phyloP scores from a whole-genome alignment of 30 jellyfish, hydroid and myxozoan genomes.

The Hydra vulgaris region DNA sequence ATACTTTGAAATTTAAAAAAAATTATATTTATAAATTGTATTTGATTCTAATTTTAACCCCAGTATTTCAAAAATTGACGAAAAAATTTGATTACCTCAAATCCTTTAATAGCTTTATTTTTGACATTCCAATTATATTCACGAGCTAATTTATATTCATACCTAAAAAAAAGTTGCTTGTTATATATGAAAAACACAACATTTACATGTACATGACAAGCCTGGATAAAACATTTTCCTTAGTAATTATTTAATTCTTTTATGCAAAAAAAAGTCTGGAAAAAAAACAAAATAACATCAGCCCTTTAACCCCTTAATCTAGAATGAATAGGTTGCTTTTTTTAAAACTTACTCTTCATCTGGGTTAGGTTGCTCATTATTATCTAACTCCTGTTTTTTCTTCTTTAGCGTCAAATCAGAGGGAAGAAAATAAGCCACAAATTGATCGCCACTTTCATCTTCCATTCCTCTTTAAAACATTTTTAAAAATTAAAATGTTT shows the following conservation, averaged over 20 bases:
- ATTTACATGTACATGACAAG: no score
- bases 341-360: slow-evolving; percentile 67
- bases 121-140: slow-evolving; percentile 98
- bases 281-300: no score
- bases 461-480: slow-evolving; percentile 76
- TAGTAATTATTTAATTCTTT: no score
- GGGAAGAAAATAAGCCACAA: slow-evolving; percentile 93
- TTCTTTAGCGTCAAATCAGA: slow-evolving; percentile 61
- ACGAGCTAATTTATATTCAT: slow-evolving; percentile 88
- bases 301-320: no score
- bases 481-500: neutral
- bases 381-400: slow-evolving; percentile 48
- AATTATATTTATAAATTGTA: no score
- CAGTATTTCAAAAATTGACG: no score
- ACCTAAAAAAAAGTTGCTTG: slow-evolving; percentile 26
- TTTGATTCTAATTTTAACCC: no score
- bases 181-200: neutral
- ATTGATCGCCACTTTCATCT: slow-evolving; percentile 98
- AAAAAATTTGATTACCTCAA: no score
- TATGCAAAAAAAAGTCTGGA: no score
- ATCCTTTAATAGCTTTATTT: slow-evolving; percentile 92
- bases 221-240: no score
- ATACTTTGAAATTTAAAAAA: no score
- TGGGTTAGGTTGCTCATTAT: slow-evolving; percentile 20
- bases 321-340: no score